Conservation (phyloP, 2,797 vertebrate species). For the Chloroceryle inda region DNA sequence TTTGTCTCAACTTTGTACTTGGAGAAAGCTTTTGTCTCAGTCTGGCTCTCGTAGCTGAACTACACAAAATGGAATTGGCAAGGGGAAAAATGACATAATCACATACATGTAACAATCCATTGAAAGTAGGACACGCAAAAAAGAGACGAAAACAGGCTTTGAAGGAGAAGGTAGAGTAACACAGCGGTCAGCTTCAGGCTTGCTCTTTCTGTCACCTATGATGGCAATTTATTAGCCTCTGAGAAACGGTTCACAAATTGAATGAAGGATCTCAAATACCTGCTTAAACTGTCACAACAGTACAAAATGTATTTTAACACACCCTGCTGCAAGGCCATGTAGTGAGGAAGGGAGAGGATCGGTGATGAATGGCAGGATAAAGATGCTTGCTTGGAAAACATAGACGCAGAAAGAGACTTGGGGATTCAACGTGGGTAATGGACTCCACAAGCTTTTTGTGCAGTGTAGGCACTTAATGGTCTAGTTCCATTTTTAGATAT, state of each 20-base stretch:
- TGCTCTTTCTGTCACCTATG: neutral
- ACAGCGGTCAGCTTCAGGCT: constrained; percentile 50
- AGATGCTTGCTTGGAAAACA: constrained; percentile 9
- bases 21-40: constrained; percentile 71
- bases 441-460: neutral
- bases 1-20: constrained; percentile 75
- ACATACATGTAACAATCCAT: constrained; percentile 76
- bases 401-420: neutral
- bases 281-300: neutral
- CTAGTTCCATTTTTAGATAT: neutral
- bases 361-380: neutral
- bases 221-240: neutral
- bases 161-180: constrained; percentile 66
- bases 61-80: constrained; percentile 76
- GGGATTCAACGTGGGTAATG: neutral
- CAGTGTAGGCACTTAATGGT: neutral
- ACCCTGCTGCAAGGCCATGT: neutral
- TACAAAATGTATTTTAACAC: neutral
- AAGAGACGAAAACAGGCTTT: constrained; percentile 71
- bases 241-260: neutral
- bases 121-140: constrained; percentile 76
- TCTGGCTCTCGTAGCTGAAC: constrained; percentile 70
- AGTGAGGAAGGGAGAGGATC: neutral
- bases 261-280: neutral
- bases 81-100: constrained; percentile 77